Base-by-base conservation (phyloP, 2,888 invertebrate species). In the Epinotia nisella region DNA sequence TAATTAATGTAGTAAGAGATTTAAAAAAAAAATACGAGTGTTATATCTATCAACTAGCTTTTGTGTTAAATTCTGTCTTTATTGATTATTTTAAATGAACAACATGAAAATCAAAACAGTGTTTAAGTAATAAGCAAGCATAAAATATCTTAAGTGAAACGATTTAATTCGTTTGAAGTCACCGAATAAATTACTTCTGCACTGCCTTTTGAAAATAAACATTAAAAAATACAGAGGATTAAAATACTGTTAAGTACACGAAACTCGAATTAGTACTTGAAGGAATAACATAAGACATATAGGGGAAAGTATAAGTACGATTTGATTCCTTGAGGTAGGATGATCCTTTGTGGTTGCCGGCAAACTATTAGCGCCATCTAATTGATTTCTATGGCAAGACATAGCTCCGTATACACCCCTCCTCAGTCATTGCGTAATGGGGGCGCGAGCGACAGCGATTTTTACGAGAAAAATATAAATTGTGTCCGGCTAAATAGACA, bases 1-100 rank as follows among this genome's bases (percentile, higher is more conserved):
- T 84, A 85, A 88, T 84, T 85, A 81, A 4, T 1, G 15, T 3
- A 41, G 3, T n/a, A 4, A 49, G n/a, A 49, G 4, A 4, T 11
- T 41, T 7, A 29, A 29, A 29, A 29, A 0, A 5, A 29, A 29
- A 29, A 29, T 29, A 49, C 49, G 13, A 49, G n/a, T n/a, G 0
- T n/a, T 49, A 7, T n/a, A 1, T 2, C n/a, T n/a, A 0, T 7
- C n/a, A 15, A 45, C 35, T 35, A 35, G 35, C 9, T 35, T 7
- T 9, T 35, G 35, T 35, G 9, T 35, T 35, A 35, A 45, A 4
- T 45, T 45, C 49, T 49, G 49, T n/a, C n/a, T n/a, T n/a, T 7
- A 3, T 49, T 49, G n/a, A 49, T n/a, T 49, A 49, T 49, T 49
- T 49, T 49, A n/a, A n/a, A n/a, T 49, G 5, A n/a, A 49, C n/a